Base-by-base conservation (phyloP, 2,888 invertebrate genomes). In the Antheraea assamensis region DNA sequence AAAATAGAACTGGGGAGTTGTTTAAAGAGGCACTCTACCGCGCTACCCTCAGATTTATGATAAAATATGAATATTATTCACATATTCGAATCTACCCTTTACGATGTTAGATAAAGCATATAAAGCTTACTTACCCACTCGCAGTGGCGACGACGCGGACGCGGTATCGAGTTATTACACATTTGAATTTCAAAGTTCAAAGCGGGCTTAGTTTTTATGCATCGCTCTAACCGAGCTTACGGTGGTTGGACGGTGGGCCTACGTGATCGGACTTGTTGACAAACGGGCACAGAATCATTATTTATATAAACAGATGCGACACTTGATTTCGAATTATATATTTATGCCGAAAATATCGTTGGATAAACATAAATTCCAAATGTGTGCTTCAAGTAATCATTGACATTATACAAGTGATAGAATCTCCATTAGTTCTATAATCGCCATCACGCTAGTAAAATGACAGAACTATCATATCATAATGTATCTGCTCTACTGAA, bases 151-250 rank as follows among this genome's bases (percentile, higher is more conserved):
- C 64, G 64, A 71, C 49, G 24, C 30, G 10, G 55, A 64, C 84
- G 83, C 77, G 73, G 78, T 89, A 90, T 91, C 89, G 88, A 89
- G 88, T 87, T 89, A 90, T 87, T 84, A 85, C 81, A 81, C 85
- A 92, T 93, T 93, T 92, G 92, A 94, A 94, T 93, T 93, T 92
- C 90, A 92, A 93, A 93, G 89, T 91, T 89, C 88, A 89, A 90
- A 90, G 90, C 92, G 87, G 88, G 90, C 90, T 90, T 88, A 89
- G 92, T 93, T 93, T 93, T 93, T 93, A 93, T 93, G 92, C 93
- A 92, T 88, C 91, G 89, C 88, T 92, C 93, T 89, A 93, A 92
- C 91, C 89, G 88, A 91, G 93, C 93, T 93, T 92, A 91, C 92
- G 88, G 88, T 87, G 92, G 92, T 88, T 89, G 91, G 90, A 85